Evolutionary conservation across 2,888 invertebrate species (phyloP).

Genomic region (Mythimna impura): DNA sequence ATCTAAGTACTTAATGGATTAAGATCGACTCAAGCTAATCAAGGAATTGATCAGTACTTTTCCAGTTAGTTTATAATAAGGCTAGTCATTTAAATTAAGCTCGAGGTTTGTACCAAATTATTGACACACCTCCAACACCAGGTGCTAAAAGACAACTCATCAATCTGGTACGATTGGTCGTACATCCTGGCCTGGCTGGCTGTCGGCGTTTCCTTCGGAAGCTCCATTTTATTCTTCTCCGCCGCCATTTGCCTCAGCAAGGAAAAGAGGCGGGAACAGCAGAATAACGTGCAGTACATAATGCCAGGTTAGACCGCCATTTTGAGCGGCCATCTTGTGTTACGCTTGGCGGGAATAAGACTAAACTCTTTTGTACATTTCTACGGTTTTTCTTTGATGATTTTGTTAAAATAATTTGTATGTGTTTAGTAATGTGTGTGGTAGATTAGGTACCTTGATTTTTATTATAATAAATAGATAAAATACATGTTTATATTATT

Average conservation of each 20-base stretch:
- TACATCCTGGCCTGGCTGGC: slow-evolving; percentile 96
- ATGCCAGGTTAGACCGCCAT: slow-evolving; percentile 94
- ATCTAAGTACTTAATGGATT: too few relatives aligned
- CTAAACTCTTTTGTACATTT: slow-evolving; percentile 72
- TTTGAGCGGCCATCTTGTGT: slow-evolving; percentile 76
- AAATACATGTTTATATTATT: not conserved
- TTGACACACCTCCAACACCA: slow-evolving; percentile 77
- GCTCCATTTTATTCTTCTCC: slow-evolving; percentile 94
- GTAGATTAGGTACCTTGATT: slow-evolving; percentile 32
- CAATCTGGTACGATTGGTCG: slow-evolving; percentile 95
- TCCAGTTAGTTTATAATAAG: not conserved
- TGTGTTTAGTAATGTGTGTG: slow-evolving; percentile 52
- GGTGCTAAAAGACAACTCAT: slow-evolving; percentile 94
- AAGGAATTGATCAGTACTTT: not conserved
- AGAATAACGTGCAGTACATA: slow-evolving; percentile 96
- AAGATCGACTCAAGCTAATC: not conserved
- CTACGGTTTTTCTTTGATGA: slow-evolving; percentile 52
- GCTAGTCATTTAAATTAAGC: not conserved
- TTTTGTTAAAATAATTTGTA: slow-evolving; percentile 25
- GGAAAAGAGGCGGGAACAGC: slow-evolving; percentile 93
- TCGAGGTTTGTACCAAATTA: slow-evolving; percentile 45
- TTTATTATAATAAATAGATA: slow-evolving; percentile 3
- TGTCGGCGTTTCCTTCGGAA: slow-evolving; percentile 93
- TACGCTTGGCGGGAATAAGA: slow-evolving; percentile 84
- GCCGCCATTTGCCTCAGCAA: slow-evolving; percentile 94